These are phyloP conservation scores for Misgurnus anguillicaudatus DNA, from an alignment of 2,113 vertebrate genomes.

Conservation along the genomic window DNA sequence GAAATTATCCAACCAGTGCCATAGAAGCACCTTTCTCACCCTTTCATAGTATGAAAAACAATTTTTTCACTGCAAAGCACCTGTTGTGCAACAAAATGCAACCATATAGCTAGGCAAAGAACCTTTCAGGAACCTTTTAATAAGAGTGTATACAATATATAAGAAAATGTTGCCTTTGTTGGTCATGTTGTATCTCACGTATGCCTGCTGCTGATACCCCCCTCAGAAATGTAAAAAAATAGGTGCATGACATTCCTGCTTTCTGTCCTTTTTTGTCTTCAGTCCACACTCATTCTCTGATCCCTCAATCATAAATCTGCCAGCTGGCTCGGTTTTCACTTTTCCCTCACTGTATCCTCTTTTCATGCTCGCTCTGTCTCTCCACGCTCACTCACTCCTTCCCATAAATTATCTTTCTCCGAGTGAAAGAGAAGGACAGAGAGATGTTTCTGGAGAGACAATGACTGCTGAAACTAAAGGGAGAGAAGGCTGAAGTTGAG, in stretches of 20 bases:
- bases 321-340: slow-evolving; percentile 28
- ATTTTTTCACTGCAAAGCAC: too few relatives aligned
- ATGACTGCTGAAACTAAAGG: neutral
- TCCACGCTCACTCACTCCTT: slow-evolving; percentile 8
- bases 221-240: neutral
- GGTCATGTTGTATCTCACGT: too few relatives aligned
- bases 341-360: neutral
- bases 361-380: slow-evolving; percentile 31
- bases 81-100: too few relatives aligned
- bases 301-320: slow-evolving; percentile 43
- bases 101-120: too few relatives aligned
- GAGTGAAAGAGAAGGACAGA: slow-evolving; percentile 30
- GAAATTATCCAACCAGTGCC: too few relatives aligned
- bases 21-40: too few relatives aligned
- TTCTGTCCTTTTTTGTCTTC: neutral
- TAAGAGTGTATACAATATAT: too few relatives aligned
- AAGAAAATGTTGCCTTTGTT: too few relatives aligned
- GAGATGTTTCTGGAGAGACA: slow-evolving; percentile 7
- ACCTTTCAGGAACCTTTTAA: too few relatives aligned
- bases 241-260: neutral
- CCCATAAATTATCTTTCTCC: slow-evolving; percentile 50
- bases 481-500: neutral
- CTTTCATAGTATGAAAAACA: too few relatives aligned
- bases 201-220: neutral
- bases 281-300: neutral